Evolutionary conservation across 2,888 invertebrate species (phyloP), one percentile per base, ranked within the genome.

Genomic region (Ochropleura plecta): DNA sequence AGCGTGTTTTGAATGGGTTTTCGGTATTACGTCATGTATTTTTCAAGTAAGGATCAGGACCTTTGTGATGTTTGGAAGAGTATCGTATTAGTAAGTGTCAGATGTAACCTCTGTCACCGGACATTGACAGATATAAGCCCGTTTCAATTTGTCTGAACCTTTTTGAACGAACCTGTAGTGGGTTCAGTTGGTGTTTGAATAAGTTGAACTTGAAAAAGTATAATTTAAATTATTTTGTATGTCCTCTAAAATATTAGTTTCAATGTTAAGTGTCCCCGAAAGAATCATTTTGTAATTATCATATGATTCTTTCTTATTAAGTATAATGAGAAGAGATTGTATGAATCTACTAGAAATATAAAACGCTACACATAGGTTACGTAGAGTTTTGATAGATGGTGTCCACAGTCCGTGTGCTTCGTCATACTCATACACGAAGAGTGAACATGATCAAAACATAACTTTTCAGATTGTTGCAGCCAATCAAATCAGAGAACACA

Each of bases 1-100:
- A 16, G 30, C 68, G 62, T 71, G 63, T 63, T 53, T 49, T 46
- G 62, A 69, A 65, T 66, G 16, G 18, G 12, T 44, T 70, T 51
- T 51, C 7, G 4, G 44, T 70, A 49, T 48, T 20, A n/a, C 30
- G 16, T 44, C 48, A 53, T 62, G 46, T 69, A 30, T 65, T 48
- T n/a, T 20, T 65, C 6, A 48, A 18, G 4, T 18, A 30, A 51
- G 14, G 12, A 44, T 18, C 18, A 20, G n/a, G n/a, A n/a, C 3
- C 0, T 60, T 60, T 46, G 20, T 12, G 5, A n/a, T 9, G 12
- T 51, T 59, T 60, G 5, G 6, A 14, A n/a, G 16, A n/a, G 44
- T 44, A 42, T 68, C 5, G 42, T 68, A 4, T 42, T 48, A 66
- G 8, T 49, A 3, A 42, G 42, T 42, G 18, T 8, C 8, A 48